Conservation (phyloP, 1,140 invertebrate genomes). For the Sinonovacula constricta region DNA sequence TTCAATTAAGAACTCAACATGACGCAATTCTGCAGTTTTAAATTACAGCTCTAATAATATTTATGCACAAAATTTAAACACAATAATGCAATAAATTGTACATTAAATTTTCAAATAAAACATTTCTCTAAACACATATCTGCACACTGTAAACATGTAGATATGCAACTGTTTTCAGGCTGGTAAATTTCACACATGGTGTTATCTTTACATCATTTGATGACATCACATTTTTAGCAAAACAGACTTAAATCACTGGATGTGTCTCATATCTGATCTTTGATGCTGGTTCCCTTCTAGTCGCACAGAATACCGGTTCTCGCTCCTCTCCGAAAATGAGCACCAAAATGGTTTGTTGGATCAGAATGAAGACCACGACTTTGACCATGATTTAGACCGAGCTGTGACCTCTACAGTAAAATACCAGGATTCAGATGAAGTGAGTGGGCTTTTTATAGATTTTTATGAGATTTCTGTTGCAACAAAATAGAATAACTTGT, state of each 20-base stretch:
- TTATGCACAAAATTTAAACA: no score
- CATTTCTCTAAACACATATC: not conserved
- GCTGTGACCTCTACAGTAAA: slow-evolving; percentile 20
- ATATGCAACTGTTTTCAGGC: no score
- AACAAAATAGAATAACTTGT: no score
- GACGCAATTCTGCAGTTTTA: no score
- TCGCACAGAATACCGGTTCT: slow-evolving; percentile 41
- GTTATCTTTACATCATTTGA: not conserved
- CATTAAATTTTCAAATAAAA: not conserved
- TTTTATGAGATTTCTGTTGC: no score
- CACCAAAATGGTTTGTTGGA: slow-evolving; percentile 11
- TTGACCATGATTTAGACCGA: slow-evolving; percentile 25
- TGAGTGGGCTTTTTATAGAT: slow-evolving; percentile 1
- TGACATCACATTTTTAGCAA: not conserved
- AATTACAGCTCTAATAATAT: no score
- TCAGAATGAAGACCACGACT: slow-evolving; percentile 31
- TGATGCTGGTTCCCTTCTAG: slow-evolving; percentile 5
- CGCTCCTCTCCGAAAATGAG: slow-evolving; percentile 28
- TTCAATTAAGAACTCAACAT: no score
- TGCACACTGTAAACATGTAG: no score
- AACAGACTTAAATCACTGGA: not conserved
- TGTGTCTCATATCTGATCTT: not conserved
- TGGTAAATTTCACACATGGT: not conserved
- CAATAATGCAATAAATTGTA: no score
- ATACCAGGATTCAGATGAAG: slow-evolving; percentile 52